These are phyloP conservation scores for Hirtodrosophila histrioides DNA, from an alignment of 2,888 invertebrate genomes.

Conservation along the genomic window DNA sequence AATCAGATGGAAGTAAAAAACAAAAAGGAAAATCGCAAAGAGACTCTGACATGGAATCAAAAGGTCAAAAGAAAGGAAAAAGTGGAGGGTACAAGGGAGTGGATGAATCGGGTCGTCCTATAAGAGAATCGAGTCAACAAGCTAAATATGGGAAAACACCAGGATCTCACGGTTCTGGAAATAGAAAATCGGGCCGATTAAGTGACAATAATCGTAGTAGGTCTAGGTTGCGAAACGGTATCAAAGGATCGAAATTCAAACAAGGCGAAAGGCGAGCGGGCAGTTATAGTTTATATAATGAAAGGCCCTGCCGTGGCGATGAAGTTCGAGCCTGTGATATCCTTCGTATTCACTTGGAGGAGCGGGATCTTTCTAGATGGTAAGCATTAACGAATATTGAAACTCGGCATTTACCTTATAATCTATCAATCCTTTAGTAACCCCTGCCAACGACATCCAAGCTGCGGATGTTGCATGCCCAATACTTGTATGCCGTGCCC, in stretches of 20 bases:
- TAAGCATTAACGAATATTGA: conserved; percentile 11
- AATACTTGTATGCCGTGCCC: conserved; percentile 38
- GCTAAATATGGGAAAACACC: background rate
- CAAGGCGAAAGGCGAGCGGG: conserved; percentile 5
- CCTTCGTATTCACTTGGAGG: conserved; percentile 73
- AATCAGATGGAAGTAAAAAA: background rate
- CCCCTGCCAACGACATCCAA: conserved; percentile 2
- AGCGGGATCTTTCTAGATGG: conserved; percentile 59
- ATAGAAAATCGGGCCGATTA: background rate
- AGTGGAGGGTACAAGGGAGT: conserved; percentile 3
- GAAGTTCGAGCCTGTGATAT: conserved; percentile 68
- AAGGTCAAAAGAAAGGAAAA: conserved; percentile 2
- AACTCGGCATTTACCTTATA: too few relatives aligned
- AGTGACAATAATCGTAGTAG: background rate
- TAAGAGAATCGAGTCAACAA: background rate
- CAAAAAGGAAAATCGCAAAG: background rate
- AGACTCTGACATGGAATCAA: background rate
- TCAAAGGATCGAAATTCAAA: conserved; percentile 28
- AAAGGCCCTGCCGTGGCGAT: conserved; percentile 54
- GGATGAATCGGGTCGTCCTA: background rate
- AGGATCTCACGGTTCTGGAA: background rate
- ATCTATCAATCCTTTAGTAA: conserved; percentile 4
- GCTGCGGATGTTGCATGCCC: conserved; percentile 16
- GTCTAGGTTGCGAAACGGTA: conserved; percentile 11
- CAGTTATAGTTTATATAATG: background rate